Evolutionary conservation across 2,797 vertebrate genomes (phyloP).

Genomic region (Spondyliosoma cantharus): DNA sequence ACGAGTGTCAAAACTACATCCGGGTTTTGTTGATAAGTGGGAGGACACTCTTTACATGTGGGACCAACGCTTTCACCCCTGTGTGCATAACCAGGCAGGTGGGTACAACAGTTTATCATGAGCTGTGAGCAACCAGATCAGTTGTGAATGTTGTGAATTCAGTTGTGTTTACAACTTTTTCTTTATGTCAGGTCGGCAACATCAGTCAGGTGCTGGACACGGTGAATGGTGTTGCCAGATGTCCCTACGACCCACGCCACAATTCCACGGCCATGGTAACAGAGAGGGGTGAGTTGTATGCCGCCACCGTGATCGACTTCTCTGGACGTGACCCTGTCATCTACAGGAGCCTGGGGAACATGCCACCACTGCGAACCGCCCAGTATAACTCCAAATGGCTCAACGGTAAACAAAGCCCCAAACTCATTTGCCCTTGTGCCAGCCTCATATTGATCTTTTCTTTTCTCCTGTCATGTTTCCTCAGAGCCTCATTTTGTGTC

Average conservation of each 20-base stretch:
- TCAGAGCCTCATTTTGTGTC: conserved; percentile 96
- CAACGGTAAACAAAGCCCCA: conserved; percentile 83
- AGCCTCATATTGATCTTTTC: fast-evolving
- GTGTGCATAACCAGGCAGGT: conserved; percentile 93
- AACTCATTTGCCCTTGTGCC: not conserved
- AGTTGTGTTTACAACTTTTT: not conserved
- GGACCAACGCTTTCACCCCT: conserved; percentile 94
- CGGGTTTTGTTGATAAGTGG: conserved; percentile 92
- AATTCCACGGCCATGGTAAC: conserved; percentile 96
- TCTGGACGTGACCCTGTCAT: conserved; percentile 96
- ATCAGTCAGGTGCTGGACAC: conserved; percentile 89
- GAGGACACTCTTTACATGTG: conserved; percentile 90
- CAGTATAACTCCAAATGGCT: conserved; percentile 99
- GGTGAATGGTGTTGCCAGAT: conserved; percentile 94
- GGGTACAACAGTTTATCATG: conserved; percentile 28
- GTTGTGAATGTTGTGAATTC: not conserved
- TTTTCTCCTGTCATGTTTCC: not conserved
- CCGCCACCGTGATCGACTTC: conserved; percentile 96
- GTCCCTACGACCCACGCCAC: conserved; percentile 95
- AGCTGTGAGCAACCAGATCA: not conserved
- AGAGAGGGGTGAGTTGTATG: conserved; percentile 91
- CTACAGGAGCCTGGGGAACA: conserved; percentile 92
- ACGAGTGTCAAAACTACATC: conserved; percentile 97
- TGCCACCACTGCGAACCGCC: conserved; percentile 93
- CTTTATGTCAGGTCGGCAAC: conserved; percentile 84